Base-by-base conservation (phyloP, 2,113 vertebrate genomes). In the Pandion haliaetus region DNA sequence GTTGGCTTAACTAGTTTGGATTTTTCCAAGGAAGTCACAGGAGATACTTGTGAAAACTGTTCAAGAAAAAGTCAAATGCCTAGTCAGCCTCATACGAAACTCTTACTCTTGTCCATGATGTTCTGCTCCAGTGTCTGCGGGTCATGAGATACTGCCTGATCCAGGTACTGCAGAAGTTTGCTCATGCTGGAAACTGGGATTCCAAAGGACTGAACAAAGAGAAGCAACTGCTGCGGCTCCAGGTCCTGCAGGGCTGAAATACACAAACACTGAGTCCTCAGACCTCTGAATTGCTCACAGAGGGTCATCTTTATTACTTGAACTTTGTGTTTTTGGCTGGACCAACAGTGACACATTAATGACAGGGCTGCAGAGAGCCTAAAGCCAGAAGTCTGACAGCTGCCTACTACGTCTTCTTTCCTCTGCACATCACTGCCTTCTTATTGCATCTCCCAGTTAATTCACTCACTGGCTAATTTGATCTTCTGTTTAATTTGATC, bases 131-230 rank as follows among this genome's bases (percentile, higher is more conserved):
- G 98, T 0, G 99, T 96, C 96, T 99, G 99, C 4, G 99, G 99
- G 82, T 99, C 99, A 34, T 99, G 99, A 84, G 99, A 99, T 28
- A 99, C 99, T 0, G 99, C 99, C 97, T 99, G 99, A 96, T 99
- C 99, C 98, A 99, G 97, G 93, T 99, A 99, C 98, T 99, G 99
- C 79, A 99, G 98, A 7, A 99, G 99, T 93, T 99, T 99, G 91
- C 99, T 99, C 99, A 99, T 99, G 97, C 99, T 99, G 97, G 99
- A 99, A 38, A 99, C 99, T 0, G 99, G 99, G 92, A 99, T 99
- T 55, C 99, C 99, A 17, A 99, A 99, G 29, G 99, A 99, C 96
- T 99, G 99, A 32, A 99, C 99, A 21, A 99, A 99, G 50, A 99
- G 98, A 92, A 99, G 98, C 95, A 99, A 97, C 98, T 99, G 99